Base-by-base conservation (phyloP, 2,797 vertebrate genomes). In the Limosa lapponica region DNA sequence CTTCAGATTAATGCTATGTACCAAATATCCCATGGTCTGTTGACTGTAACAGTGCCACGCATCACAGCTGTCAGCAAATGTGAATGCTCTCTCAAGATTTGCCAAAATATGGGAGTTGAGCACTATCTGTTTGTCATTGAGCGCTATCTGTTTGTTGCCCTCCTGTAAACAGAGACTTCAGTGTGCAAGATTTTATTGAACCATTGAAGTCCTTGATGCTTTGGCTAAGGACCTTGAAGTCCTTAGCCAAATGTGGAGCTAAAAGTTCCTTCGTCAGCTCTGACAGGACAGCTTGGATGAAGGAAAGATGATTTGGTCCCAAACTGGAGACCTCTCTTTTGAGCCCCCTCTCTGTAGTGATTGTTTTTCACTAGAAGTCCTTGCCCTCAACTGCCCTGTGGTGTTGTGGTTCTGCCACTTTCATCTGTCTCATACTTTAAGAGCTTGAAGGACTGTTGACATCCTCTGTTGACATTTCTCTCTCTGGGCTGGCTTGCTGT, bases 1-100 rank as follows among this genome's bases (percentile, higher is more conserved):
- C 34, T 48, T 4, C 48, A 49, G 48, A 4, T 32, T 3, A 51
- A 4, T 3, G 1, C 41, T 2, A 0, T 1, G 34, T 4, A 5
- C 25, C 5, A 49, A 10, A 1, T 13, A 5, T 28, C 61, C 3
- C 17, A 3, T 4, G 59, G 5, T 16, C 27, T 39, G 16, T 3
- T 59, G 70, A 5, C 73, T 54, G 83, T 16, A 54, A 13, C 19
- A 3, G 57, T 15, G 69, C 64, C 48, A 3, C 22, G 32, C 39
- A 14, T 10, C 67, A 3, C n/a, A 14, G 79, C 58, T 82, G 83
- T 10, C 52, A 17, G 7, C 36, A 34, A 2, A 18, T 6, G 59
- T 18, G 10, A 27, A 14, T 1, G 32, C 8, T 6, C n/a, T 27
- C 79, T n/a, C 71, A 6, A 28, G 58, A 16, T 44, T 4, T 23